Evolutionary conservation across 1,140 invertebrate genomes (phyloP).

Genomic region (Laupala kohalensis): DNA sequence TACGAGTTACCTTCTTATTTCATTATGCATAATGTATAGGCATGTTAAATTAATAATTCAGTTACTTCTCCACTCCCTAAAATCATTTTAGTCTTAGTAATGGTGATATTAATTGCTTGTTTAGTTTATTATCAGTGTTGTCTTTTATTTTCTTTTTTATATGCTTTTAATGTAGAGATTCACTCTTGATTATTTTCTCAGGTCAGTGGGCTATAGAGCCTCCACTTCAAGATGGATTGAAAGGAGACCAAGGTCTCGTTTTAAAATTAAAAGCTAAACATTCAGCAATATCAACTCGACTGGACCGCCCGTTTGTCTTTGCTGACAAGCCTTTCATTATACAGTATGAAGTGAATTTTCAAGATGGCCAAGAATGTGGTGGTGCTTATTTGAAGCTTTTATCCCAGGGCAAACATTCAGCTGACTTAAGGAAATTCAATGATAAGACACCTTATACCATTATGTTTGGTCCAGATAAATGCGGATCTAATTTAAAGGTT

Average conservation of each 20-base stretch:
- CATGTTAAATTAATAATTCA: too few relatives aligned
- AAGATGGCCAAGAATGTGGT: constrained; percentile 97
- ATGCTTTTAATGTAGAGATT: too few relatives aligned
- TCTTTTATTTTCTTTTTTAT: too few relatives aligned
- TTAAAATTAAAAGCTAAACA: constrained; percentile 93
- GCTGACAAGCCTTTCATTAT: constrained; percentile 66
- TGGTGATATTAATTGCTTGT: too few relatives aligned
- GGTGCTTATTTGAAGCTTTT: constrained; percentile 95
- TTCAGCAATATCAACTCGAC: constrained; percentile 77
- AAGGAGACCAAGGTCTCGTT: constrained; percentile 77
- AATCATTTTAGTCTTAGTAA: too few relatives aligned
- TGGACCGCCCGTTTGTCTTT: constrained; percentile 77
- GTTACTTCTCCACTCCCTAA: too few relatives aligned
- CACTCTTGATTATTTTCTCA: constrained; percentile 28
- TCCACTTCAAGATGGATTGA: constrained; percentile 57
- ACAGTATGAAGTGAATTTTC: constrained; percentile 80
- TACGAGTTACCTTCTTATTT: too few relatives aligned
- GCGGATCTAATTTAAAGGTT: constrained; percentile 86
- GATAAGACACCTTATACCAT: constrained; percentile 96
- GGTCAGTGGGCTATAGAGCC: constrained; percentile 65
- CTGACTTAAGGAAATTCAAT: constrained; percentile 71
- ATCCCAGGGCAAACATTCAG: constrained; percentile 45
- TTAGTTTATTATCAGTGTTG: too few relatives aligned
- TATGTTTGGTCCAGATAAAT: constrained; percentile 99
- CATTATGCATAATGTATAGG: too few relatives aligned